Evolutionary conservation across 2,113 vertebrate species (phyloP).

Genomic region (Leucoraja erinaceus): DNA sequence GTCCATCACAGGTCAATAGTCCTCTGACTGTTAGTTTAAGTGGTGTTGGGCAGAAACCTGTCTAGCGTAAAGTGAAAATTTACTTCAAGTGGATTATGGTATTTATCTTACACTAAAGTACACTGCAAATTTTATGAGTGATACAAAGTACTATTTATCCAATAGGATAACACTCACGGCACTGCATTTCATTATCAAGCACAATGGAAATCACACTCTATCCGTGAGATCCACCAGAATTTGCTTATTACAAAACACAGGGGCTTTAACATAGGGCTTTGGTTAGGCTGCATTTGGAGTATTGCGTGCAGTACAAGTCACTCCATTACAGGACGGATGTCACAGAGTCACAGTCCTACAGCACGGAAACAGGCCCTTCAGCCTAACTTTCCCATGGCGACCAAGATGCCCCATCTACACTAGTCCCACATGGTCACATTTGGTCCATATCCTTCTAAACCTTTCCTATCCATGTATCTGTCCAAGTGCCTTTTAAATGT

Average conservation of each 20-base stretch:
- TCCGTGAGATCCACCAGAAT: neutral
- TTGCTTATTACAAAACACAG: neutral
- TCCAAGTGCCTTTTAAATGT: no score
- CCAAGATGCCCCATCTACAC: no score
- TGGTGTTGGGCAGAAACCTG: neutral
- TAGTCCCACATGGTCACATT: no score
- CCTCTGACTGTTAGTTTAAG: slow-evolving; percentile 4
- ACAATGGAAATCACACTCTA: neutral
- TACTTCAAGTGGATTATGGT: slow-evolving; percentile 8
- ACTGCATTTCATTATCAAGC: neutral
- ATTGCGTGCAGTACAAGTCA: no score
- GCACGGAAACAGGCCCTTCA: no score
- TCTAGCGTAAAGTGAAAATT: neutral
- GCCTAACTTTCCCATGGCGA: no score
- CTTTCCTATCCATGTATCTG: no score
- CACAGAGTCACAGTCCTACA: no score
- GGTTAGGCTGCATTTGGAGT: no score
- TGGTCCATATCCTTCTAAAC: no score
- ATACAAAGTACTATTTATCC: neutral
- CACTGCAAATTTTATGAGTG: neutral
- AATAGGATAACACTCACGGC: neutral
- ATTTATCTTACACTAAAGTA: slow-evolving; percentile 16
- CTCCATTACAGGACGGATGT: no score
- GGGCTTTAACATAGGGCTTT: no score
- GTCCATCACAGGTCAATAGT: slow-evolving; percentile 12